Percentiles rank a stretch among this genome's conserved stretches.
Evolutionary conservation across 2,797 vertebrate genomes (phyloP).

Genomic region (Rhynchotus rufescens): DNA sequence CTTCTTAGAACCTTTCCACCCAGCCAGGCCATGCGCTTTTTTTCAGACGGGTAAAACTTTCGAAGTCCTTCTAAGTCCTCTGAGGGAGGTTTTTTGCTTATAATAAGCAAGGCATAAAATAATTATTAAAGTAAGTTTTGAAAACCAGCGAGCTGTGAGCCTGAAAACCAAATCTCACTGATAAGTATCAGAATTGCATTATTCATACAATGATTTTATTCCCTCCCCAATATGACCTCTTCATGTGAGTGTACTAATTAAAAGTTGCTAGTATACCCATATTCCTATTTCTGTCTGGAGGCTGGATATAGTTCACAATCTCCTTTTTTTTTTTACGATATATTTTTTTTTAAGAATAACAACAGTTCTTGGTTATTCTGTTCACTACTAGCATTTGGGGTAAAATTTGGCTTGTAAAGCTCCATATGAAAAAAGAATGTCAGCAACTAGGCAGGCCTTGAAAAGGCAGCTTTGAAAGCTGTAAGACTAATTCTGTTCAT

Average conservation of each 20-base stretch:
- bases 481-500: slow-evolving; percentile 32
- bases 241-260: not conserved
- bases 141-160: not conserved
- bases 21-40: slow-evolving; percentile 13
- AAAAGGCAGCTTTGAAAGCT: slow-evolving; percentile 38
- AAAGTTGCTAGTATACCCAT: not conserved
- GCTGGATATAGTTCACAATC: slow-evolving; percentile 39
- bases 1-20: not conserved
- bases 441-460: not conserved
- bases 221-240: not conserved
- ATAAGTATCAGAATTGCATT: not conserved
- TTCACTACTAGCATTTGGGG: not conserved
- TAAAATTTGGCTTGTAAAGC: not conserved
- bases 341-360: slow-evolving; percentile 47
- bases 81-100: slow-evolving; percentile 14
- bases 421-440: not conserved
- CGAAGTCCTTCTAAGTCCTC: not conserved
- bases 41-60: slow-evolving; percentile 50
- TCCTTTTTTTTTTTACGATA: not conserved
- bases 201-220: not conserved
- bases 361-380: not conserved
- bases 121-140: slow-evolving; percentile 21
- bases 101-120: not conserved
- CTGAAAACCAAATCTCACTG: not conserved
- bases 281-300: slow-evolving; percentile 3